Base-by-base conservation (phyloP, 2,888 invertebrate genomes). In the Lepidocyrtoides sp. region DNA sequence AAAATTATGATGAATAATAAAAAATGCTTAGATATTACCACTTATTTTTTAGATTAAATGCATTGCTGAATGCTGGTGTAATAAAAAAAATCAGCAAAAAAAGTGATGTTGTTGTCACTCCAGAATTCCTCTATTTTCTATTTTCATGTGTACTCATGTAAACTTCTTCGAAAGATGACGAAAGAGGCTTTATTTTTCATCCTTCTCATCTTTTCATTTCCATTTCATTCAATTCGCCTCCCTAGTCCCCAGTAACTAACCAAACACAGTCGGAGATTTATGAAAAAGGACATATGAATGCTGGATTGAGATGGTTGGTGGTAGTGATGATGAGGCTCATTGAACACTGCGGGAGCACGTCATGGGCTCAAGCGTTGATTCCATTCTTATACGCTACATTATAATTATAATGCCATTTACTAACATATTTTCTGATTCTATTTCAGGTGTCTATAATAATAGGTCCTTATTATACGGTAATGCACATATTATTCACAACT, bases 291-390 rank as follows among this genome's bases (percentile, higher is more conserved):
- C 87, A 87, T 32, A 63, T 75, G 72, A 79, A 81, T 66, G 66
- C n/a, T 79, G 66, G 54, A 87, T 87, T 87, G 87, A 81, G 87
- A 66, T 87, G 63, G 87, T 48, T 86, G 72, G 23, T 69, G 54
- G 87, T n/a, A n/a, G n/a, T 81, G 87, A 87, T 87, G 79, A 87
- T 87, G 87, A 87, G 87, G 79, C 87, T 87, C 79, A 87, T 87
- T 87, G 87, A 87, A 81, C 87, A 79, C 87, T 87, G 87, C 87
- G 87, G 87, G 87, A 87, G 87, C 17, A 81, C 87, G 66, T 87
- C 79, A 87, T 79, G 87, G 79, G 79, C 87, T 87, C 87, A 87
- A 87, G 86, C 77, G 86, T 57, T 86, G 60, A 86, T 86, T 32
- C 60, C 75, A 86, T 86, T 85, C 72, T 63, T 77, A 86, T 86